Base-by-base conservation (phyloP, 1,140 invertebrate species). In the Penaeus chinensis region DNA sequence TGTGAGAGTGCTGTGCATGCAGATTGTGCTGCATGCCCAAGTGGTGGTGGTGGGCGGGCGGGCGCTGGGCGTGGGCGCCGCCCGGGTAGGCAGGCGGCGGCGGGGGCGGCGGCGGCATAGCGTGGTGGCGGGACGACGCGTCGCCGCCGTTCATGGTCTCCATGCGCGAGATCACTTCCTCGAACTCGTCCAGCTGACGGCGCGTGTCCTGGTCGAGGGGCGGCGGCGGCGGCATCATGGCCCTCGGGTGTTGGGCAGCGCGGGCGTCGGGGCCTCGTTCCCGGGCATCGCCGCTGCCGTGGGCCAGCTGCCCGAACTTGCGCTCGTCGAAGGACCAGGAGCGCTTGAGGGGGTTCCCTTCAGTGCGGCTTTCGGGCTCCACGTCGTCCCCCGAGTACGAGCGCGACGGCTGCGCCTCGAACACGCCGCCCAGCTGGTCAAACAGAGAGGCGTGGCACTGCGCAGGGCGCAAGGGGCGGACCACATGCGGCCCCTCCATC, bases 101-200 rank as follows among this genome's bases (percentile, higher is more conserved):
- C 61, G 42, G 65, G 20, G 32, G 24, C 18, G 32, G 24, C 24
- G 8, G 20, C 16, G 32, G 47, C 27, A 18, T 18, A 22, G 42
- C 42, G n/a, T 20, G 8, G 0, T 2, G 27, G 32, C n/a, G 79
- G 54, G 94, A 94, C 91, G 79, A 94, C 90, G 94, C 91, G 79
- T 94, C 90, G 94, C 94, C 61, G 71, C 90, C 80, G 22, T 66
- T 84, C 83, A 90, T 65, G 18, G 65, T 85, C 76, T 90, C 89
- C 86, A 90, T 90, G 20, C 85, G 79, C 16, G 86, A 69, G 32
- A 90, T 90, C 22, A 91, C 89, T 42, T 90, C 90, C 77, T 91
- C 84, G 54, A 91, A 91, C 79, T 91, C 90, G 76, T 87, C 86
- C 78, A 91, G 62, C 81, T 91, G 90, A 3, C 78, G n/a, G 42